phyloP scores from a whole-genome alignment of 2,888 invertebrate species.

The Eudemis profundana region DNA sequence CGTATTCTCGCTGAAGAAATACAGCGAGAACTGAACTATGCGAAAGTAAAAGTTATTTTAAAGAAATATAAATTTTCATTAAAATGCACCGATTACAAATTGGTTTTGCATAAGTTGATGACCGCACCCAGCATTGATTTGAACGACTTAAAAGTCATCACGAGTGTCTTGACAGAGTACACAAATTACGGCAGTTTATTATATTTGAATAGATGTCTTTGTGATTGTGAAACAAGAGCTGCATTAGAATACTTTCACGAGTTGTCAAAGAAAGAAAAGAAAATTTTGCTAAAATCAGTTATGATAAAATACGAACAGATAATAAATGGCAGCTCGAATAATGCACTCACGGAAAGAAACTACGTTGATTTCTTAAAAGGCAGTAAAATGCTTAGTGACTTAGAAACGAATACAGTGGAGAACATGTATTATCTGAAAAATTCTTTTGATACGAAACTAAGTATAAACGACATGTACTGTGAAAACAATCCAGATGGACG shows the following conservation, averaged over 20 bases:
- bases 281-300: constrained; percentile 64
- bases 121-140: constrained; percentile 64
- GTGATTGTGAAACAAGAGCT: constrained; percentile 69
- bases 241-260: constrained; percentile 71
- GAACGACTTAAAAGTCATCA: constrained; percentile 70
- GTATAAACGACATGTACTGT: constrained; percentile 66
- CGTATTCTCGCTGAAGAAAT: constrained; percentile 69
- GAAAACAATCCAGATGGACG: constrained; percentile 59
- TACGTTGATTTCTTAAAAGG: constrained; percentile 80
- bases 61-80: constrained; percentile 79
- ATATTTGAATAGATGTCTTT: constrained; percentile 73
- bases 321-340: constrained; percentile 57
- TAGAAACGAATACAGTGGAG: constrained; percentile 66
- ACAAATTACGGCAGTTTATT: constrained; percentile 67
- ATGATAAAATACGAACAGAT: constrained; percentile 76
- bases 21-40: constrained; percentile 74
- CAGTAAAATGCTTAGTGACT: constrained; percentile 61
- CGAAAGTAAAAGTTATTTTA: constrained; percentile 76
- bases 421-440: constrained; percentile 76
- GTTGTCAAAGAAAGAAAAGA: constrained; percentile 63
- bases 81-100: constrained; percentile 70
- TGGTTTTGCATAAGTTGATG: constrained; percentile 74
- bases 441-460: constrained; percentile 64
- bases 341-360: constrained; percentile 68
- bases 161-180: constrained; percentile 64